Percentiles rank a stretch among this genome's conserved stretches.
Conservation (phyloP, 1,140 invertebrate species). For the Macrobrachium nipponense region DNA sequence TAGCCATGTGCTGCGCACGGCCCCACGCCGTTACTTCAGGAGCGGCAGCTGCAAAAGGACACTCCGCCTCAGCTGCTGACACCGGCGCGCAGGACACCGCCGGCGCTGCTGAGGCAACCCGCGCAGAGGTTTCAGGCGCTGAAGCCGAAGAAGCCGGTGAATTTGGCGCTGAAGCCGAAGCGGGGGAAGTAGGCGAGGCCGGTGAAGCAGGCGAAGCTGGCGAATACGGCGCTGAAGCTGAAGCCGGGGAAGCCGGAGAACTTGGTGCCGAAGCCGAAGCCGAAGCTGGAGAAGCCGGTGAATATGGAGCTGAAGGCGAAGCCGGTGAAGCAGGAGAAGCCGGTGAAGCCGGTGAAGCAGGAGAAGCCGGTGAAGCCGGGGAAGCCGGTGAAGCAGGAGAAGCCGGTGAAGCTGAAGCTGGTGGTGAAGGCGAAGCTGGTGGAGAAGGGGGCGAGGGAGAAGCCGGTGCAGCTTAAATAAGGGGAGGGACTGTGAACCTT, state of each 20-base stretch:
- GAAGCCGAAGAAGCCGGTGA: neutral
- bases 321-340: constrained; percentile 4
- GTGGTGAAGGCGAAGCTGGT: constrained; percentile 32
- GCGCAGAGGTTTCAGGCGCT: neutral
- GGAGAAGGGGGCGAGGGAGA: constrained; percentile 2
- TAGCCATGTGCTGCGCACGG: constrained; percentile 36
- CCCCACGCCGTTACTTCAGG: neutral
- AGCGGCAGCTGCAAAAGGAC: neutral
- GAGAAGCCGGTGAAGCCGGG: constrained; percentile 11
- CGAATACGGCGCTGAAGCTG: neutral
- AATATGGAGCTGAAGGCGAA: neutral
- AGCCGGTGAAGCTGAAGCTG: constrained; percentile 9
- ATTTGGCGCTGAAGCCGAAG: constrained; percentile 9
- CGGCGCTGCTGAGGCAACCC: neutral
- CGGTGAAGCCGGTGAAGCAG: neutral
- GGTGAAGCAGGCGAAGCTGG: neutral
- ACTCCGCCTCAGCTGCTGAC: neutral
- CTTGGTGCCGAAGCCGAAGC: neutral
- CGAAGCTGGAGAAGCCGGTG: neutral
- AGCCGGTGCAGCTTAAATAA: constrained; percentile 15
- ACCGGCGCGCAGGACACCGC: neutral
- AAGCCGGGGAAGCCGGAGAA: neutral
- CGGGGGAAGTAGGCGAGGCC: constrained; percentile 14
- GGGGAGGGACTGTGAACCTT: constrained; percentile 1
- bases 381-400: constrained; percentile 18